Evolutionary conservation across 2,113 vertebrate genomes (phyloP).

Genomic region (Synodontis membranacea): DNA sequence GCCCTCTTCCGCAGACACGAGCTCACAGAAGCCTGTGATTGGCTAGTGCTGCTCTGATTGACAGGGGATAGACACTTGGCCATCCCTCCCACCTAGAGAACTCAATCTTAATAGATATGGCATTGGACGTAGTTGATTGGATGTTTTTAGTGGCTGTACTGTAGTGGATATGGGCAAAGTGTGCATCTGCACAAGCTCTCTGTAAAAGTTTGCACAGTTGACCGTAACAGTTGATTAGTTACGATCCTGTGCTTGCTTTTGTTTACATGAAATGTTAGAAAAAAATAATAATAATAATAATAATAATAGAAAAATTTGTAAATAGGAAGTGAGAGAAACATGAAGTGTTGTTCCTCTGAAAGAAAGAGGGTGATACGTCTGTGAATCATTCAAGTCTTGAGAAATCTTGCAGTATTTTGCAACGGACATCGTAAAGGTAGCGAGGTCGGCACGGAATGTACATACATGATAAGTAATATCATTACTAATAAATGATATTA

Average conservation of each 20-base stretch:
- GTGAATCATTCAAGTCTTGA: not conserved
- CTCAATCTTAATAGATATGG: too few species aligned
- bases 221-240: too few species aligned
- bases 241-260: too few species aligned
- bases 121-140: too few species aligned
- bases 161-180: too few species aligned
- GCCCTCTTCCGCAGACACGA: not conserved
- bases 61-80: not conserved
- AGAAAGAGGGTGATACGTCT: not conserved
- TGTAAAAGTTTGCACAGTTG: too few species aligned
- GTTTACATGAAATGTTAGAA: too few species aligned
- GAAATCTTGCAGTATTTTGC: not conserved
- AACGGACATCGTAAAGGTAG: not conserved
- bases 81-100: too few species aligned
- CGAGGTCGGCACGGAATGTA: not conserved
- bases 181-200: too few species aligned
- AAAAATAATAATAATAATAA: too few species aligned
- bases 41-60: not conserved
- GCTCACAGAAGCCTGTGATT: not conserved
- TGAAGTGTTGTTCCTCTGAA: not conserved
- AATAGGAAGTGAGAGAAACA: not conserved
- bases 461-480: too few species aligned
- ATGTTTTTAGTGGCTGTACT: too few species aligned
- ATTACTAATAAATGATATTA: not conserved
- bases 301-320: not conserved